Evolutionary conservation across 2,113 vertebrate species (phyloP), one percentile per base, ranked within the genome.

Genomic region (Pipa parva): DNA sequence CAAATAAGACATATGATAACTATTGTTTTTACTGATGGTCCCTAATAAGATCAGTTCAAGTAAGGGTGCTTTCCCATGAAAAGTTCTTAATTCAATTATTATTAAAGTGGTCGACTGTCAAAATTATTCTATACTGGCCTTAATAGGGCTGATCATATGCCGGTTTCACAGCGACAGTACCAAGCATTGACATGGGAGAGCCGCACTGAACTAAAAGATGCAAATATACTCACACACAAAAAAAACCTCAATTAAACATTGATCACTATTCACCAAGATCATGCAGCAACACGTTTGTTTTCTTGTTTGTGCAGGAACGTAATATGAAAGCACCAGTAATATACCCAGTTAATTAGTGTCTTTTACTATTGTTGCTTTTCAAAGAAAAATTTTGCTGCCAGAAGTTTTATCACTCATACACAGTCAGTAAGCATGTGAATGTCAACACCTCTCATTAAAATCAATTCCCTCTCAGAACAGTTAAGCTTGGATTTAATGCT

Each of bases 281-380:
- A 70, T 54, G 49, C 58, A 45, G 27, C 15, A 37, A n/a, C 21
- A 52, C 46, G 18, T 51, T n/a, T n/a, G n/a, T n/a, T n/a, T n/a
- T 21, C 27, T 36, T 50, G 33, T 37, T 33, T 27, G 29, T 26
- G 31, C 25, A 37, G 20, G 12, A 33, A 13, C 57, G 13, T 29
- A 26, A 7, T 21, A n/a, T 42, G n/a, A 27, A 52, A 59, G 46
- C 17, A 27, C 2, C 18, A n/a, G 8, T 17, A 29, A 26, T 37
- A 48, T 48, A 22, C 25, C 26, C 46, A 49, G n/a, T 22, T 12
- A 49, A 5, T 49, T 49, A 49, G 18, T 20, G 18, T 11, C 20
- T 49, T 49, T 9, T 22, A 49, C 22, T 7, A 7, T 24, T 22
- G 6, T 49, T 49, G 5, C 7, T 2, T 15, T 46, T 46, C 18